phyloP scores from a whole-genome alignment of 2,113 vertebrate species.

The Dromas ardeola region DNA sequence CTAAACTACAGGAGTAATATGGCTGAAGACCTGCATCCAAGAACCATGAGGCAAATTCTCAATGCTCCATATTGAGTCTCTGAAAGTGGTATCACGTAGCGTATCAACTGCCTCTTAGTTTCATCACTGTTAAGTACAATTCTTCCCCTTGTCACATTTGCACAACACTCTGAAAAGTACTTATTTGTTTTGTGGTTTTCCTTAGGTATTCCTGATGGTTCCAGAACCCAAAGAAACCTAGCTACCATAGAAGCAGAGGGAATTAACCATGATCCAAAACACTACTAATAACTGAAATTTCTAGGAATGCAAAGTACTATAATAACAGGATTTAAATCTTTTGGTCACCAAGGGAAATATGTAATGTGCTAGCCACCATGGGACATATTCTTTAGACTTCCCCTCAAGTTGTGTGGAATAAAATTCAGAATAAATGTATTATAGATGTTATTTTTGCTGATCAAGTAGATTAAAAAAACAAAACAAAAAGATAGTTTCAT shows the following conservation, averaged over 20 bases:
- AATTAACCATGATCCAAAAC: not conserved
- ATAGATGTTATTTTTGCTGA: not conserved
- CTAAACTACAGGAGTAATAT: not conserved
- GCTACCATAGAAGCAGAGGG: not conserved
- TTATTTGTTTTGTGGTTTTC: not conserved
- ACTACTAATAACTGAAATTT: not conserved
- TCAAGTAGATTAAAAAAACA: not conserved
- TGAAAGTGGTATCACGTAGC: rapidly evolving
- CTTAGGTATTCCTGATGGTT: not conserved
- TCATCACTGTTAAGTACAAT: not conserved
- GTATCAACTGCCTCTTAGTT: not conserved
- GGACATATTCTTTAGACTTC: not conserved
- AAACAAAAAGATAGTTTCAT: not conserved
- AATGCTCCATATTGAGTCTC: not conserved
- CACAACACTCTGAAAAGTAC: not conserved
- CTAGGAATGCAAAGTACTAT: not conserved
- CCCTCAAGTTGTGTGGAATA: not conserved
- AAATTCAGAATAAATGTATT: not conserved
- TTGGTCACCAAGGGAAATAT: not conserved
- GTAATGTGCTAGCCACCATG: not conserved
- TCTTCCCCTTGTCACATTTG: not conserved
- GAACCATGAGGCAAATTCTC: not conserved
- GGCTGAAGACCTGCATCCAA: not conserved
- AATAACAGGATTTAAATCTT: not conserved
- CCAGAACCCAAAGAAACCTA: not conserved